phyloP scores from a whole-genome alignment of 2,888 invertebrate genomes.

The Trachelus tabidus region DNA sequence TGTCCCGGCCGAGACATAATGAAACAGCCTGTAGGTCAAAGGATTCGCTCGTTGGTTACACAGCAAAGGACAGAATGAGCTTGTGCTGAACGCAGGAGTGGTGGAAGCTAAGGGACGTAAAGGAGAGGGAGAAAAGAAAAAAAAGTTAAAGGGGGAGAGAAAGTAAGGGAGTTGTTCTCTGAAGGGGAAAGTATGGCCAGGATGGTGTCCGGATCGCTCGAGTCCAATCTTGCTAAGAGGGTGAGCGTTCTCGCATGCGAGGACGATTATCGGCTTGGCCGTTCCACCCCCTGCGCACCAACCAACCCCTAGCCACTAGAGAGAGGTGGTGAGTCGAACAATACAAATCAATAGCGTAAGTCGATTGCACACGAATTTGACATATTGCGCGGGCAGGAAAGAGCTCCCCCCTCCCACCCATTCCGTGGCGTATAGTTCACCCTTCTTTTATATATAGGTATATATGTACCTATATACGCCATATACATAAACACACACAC shows the following conservation, averaged over 20 bases:
- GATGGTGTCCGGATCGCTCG: conserved; percentile 28
- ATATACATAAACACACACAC: too few relatives aligned
- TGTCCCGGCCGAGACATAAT: too few relatives aligned
- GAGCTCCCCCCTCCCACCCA: conserved; percentile 11
- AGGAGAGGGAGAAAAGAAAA: too few relatives aligned
- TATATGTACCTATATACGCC: too few relatives aligned
- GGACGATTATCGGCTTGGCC: conserved; percentile 38
- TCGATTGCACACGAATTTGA: conserved; percentile 37
- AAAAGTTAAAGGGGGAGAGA: too few relatives aligned
- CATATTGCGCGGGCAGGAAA: conserved; percentile 36
- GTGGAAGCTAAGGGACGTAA: too few relatives aligned
- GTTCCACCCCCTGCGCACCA: conserved; percentile 16
- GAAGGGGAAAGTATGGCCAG: conserved; percentile 30
- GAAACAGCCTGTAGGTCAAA: too few relatives aligned
- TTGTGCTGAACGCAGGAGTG: too few relatives aligned
- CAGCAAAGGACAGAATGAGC: too few relatives aligned
- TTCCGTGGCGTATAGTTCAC: neutral
- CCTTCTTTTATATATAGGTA: too few relatives aligned
- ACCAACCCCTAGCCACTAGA: conserved; percentile 10
- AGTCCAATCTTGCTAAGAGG: conserved; percentile 36
- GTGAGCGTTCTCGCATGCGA: conserved; percentile 29
- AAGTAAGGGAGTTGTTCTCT: conserved; percentile 17
- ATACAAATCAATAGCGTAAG: conserved; percentile 40
- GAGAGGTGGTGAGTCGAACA: conserved; percentile 30
- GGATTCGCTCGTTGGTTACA: too few relatives aligned